Conservation (phyloP, 2,888 invertebrate genomes). For the Philereme transversata region DNA sequence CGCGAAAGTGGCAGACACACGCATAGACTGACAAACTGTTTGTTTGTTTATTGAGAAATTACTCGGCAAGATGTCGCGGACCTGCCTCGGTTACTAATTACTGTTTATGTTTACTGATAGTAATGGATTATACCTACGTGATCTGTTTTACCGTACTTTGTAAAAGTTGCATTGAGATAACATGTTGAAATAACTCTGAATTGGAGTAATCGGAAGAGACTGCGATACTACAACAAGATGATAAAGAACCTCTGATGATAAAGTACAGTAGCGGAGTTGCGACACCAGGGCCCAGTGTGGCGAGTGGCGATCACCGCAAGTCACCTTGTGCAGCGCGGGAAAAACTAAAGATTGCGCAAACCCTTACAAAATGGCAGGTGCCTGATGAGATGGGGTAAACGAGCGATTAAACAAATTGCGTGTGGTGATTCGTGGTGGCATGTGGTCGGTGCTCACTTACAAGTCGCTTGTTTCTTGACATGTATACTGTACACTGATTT, state of each 20-base stretch:
- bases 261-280: slow-evolving; percentile 20
- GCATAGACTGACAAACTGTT: slow-evolving; percentile 19
- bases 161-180: background rate
- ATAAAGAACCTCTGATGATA: background rate
- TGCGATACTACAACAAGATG: too few relatives aligned
- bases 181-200: background rate
- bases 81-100: slow-evolving; percentile 30
- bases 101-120: slow-evolving; percentile 16
- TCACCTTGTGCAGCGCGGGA: slow-evolving; percentile 36
- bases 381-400: slow-evolving; percentile 21
- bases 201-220: too few relatives aligned
- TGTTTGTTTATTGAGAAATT: slow-evolving; percentile 25
- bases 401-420: slow-evolving; percentile 24
- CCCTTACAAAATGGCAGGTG: slow-evolving; percentile 22
- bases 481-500: background rate
- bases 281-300: slow-evolving; percentile 19
- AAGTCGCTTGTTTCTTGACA: slow-evolving; percentile 1
- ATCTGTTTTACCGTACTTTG: background rate
- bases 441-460: slow-evolving; percentile 5
- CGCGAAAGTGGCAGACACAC: slow-evolving; percentile 21
- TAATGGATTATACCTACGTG: slow-evolving; percentile 26
- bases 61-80: slow-evolving; percentile 10
- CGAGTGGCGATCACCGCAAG: slow-evolving; percentile 35
- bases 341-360: slow-evolving; percentile 33
- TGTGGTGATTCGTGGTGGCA: slow-evolving; percentile 20